These are phyloP conservation scores for Sarcoramphus papa DNA, from an alignment of 2,797 vertebrate genomes.

Conservation along the genomic window DNA sequence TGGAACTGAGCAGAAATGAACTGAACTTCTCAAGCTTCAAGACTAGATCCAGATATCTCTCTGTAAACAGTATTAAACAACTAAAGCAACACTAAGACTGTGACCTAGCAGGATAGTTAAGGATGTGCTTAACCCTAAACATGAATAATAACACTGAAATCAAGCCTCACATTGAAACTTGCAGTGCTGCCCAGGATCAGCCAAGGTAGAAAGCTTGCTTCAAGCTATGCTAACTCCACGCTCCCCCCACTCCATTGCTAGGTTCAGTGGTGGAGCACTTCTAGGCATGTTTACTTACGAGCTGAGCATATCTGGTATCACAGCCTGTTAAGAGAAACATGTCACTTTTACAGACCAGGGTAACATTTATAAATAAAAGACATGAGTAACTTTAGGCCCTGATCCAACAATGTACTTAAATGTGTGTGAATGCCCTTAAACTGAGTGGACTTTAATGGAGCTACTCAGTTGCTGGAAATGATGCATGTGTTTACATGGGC, in stretches of 20 bases:
- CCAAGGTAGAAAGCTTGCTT: neutral
- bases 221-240: neutral
- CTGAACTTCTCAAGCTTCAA: neutral
- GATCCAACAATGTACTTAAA: constrained; percentile 43
- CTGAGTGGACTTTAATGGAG: constrained; percentile 19
- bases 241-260: neutral
- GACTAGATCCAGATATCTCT: neutral
- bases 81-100: neutral
- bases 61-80: neutral
- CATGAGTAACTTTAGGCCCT: constrained; percentile 37
- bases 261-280: neutral
- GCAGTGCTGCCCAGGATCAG: neutral
- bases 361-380: constrained; percentile 54
- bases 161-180: neutral
- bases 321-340: constrained; percentile 33
- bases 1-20: neutral
- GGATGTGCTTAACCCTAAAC: neutral
- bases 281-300: neutral
- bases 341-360: constrained; percentile 33
- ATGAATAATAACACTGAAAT: neutral
- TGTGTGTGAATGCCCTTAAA: constrained; percentile 33
- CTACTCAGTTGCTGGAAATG: constrained; percentile 28
- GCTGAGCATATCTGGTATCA: neutral
- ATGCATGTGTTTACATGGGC: neutral
- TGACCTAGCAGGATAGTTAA: neutral